Conservation (phyloP, 2,797 vertebrate species). For the Acropternis orthonyx region DNA sequence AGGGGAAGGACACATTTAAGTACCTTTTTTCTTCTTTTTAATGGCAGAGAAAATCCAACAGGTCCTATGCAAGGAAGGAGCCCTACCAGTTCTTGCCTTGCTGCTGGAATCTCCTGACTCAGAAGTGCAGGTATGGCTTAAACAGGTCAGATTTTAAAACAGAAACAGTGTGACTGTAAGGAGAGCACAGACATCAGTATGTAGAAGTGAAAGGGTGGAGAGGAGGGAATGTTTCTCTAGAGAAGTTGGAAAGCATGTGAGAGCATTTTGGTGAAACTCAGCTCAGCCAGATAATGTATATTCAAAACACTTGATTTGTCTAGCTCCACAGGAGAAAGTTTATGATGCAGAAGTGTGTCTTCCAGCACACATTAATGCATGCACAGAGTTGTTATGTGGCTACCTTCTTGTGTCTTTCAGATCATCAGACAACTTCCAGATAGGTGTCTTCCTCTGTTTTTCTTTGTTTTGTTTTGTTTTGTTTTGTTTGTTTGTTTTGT, state of each 20-base stretch:
- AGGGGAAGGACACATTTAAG: not conserved
- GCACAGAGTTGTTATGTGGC: not conserved
- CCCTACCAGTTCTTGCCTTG: slow-evolving; percentile 77
- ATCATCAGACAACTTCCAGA: not conserved
- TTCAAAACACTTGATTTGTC: not conserved
- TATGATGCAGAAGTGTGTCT: not conserved
- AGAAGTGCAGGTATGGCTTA: slow-evolving; percentile 77
- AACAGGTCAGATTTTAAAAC: not conserved
- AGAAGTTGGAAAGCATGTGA: not conserved
- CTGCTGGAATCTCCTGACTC: slow-evolving; percentile 82
- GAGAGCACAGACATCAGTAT: not conserved
- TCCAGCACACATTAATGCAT: not conserved
- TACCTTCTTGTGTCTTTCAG: not conserved
- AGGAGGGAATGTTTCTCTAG: not conserved
- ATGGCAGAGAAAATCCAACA: slow-evolving; percentile 74
- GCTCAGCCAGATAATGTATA: not conserved
- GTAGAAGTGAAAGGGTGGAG: not conserved
- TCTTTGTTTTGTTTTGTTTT: not conserved
- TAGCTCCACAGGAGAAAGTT: not conserved
- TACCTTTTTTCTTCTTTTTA: not conserved
- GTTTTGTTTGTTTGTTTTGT: not conserved
- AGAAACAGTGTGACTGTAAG: not conserved
- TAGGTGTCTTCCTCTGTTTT: not conserved
- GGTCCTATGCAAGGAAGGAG: slow-evolving; percentile 80
- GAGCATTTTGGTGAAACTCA: not conserved